These are phyloP conservation scores for Trichosurus vulpecula DNA, from an alignment of 2,797 vertebrate genomes.

Conservation along the genomic window DNA sequence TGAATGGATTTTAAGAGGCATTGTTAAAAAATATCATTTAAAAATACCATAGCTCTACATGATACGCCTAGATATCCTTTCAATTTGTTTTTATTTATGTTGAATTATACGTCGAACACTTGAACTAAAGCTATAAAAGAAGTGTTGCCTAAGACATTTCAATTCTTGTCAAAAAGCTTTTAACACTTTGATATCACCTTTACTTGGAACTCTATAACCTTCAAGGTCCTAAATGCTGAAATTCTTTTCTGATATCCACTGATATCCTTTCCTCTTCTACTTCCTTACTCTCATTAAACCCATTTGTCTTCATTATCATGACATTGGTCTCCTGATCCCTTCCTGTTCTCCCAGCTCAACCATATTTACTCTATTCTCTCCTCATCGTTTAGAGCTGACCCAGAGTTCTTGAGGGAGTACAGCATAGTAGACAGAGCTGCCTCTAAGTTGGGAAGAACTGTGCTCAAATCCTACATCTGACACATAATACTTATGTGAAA, in stretches of 20 bases:
- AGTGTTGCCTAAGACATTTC: neutral
- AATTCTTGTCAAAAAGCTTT: neutral
- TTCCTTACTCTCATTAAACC: neutral
- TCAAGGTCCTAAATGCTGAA: neutral
- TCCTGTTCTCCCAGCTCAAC: neutral
- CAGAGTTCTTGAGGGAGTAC: neutral
- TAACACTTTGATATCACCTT: neutral
- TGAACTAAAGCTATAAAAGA: slow-evolving; percentile 20
- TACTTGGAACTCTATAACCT: neutral
- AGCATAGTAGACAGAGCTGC: neutral
- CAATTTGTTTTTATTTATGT: neutral
- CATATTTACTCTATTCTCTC: neutral
- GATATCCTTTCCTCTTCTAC: neutral
- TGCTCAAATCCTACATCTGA: neutral
- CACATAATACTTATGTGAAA: neutral
- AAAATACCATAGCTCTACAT: neutral
- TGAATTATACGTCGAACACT: neutral
- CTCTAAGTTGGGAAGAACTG: neutral
- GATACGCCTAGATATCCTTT: neutral
- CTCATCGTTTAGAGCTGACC: neutral
- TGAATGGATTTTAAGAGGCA: neutral
- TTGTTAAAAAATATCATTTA: neutral
- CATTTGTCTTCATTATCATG: neutral
- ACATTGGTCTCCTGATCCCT: neutral
- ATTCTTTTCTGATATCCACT: neutral